Base-by-base conservation (phyloP, 2,888 invertebrate genomes). In the Sipunculus nudus region DNA sequence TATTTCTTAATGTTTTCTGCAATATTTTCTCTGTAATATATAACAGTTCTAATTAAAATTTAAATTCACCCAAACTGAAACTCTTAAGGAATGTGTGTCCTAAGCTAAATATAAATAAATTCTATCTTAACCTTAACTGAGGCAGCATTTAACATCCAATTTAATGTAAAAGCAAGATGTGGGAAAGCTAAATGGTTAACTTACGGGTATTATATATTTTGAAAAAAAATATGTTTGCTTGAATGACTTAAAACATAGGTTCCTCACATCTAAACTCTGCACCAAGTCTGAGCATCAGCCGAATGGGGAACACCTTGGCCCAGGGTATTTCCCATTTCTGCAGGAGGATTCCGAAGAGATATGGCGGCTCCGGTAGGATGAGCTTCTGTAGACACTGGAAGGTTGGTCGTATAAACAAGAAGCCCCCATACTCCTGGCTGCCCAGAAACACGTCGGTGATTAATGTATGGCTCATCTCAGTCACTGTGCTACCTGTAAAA, bases 311-410 rank as follows among this genome's bases (percentile, higher is more conserved):
- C 46, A 92, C 87, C 84, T 92, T 91, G 1, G 92, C 93, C 91
- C 91, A 92, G 0, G 91, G 91, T 2, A 89, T 88, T 84, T 92
- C 91, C 90, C 90, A 90, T 71, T 90, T 89, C 80, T 92, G 92
- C 54, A 93, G 89, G 47, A 94, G 86, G 62, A 94, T 87, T 0
- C 89, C 93, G 65, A 93, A 88, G 48, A 93, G 84, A 78, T 89
- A 93, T 0, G 92, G 92, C 0, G 92, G 91, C 23, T 88, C 87
- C 0, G 93, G 93, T 68, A 91, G 82, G 50, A 89, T 85, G 13
- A 93, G 86, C 76, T 91, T 90, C 75, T 90, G 89, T 66, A 92
- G 84, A 81, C 93, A 93, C 80, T 93, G 93, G 82, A 91, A 90
- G 16, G 91, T 90, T 28, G 91, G 89, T 58, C 90, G 87, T 64